Conservation (phyloP, 2,888 invertebrate species). For the Clepsis dumicolana region DNA sequence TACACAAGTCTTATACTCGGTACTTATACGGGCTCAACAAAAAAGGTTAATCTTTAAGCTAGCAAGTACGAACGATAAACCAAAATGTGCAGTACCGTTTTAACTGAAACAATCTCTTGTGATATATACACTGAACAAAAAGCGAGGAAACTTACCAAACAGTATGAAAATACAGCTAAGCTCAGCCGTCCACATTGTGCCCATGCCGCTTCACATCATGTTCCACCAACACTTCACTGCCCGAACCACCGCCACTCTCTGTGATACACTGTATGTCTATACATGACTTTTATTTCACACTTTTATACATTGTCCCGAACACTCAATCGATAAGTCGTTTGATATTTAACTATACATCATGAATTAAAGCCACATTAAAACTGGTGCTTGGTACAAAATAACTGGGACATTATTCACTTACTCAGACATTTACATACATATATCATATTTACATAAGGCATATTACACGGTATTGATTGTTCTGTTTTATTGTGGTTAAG, state of each 20-base stretch:
- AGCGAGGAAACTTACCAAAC: constrained; percentile 71
- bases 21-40: no score
- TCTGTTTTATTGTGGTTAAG: constrained; percentile 2
- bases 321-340: constrained; percentile 1
- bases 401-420: background rate
- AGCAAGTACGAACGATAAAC: background rate
- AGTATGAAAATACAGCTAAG: constrained; percentile 80
- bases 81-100: background rate
- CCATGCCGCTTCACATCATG: constrained; percentile 70
- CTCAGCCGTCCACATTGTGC: constrained; percentile 80
- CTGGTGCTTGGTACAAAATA: background rate
- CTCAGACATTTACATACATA: background rate
- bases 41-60: no score
- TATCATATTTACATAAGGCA: background rate
- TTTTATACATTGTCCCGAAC: constrained; percentile 10
- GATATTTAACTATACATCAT: background rate
- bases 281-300: constrained; percentile 16
- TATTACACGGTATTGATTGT: constrained; percentile 15
- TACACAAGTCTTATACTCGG: no score
- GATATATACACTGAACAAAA: background rate
- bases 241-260: constrained; percentile 27
- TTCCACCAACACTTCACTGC: constrained; percentile 62
- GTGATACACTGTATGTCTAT: constrained; percentile 15
- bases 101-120: background rate
- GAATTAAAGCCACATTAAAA: background rate